Evolutionary conservation across 2,797 vertebrate genomes (phyloP), one percentile per base, ranked within the genome.

Genomic region (Taeniopygia guttata): DNA sequence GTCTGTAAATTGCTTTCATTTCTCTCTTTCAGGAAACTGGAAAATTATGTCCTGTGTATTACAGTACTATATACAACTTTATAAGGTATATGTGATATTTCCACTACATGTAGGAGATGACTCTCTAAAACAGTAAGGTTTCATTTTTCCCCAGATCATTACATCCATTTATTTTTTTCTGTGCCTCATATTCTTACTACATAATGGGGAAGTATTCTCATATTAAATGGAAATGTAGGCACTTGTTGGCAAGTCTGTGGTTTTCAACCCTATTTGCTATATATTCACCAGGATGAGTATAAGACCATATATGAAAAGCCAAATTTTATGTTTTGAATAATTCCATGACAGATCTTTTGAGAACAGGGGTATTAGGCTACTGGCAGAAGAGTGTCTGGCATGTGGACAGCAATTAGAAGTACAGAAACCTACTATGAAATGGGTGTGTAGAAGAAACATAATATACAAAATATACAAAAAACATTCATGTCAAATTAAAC

Each of bases 201-300:
- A 64, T 49, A 45, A 69, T 12, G 40, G 51, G 66, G 22, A 75
- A 54, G 5, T 54, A 30, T 63, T 80, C 38, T 58, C n/a, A 26
- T 77, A 85, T 81, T 95, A 93, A 94, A 90, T 82, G 70, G 36
- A 69, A 78, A 58, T 75, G 32, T 72, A 60, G 89, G 51, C 55
- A 45, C 20, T 42, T 87, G 58, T 82, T 80, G 63, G n/a, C 74
- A 90, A 78, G 66, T n/a, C 62, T 64, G 56, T 67, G 34, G 29
- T 78, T 94, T 89, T 87, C 62, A 88, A 55, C 54, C 17, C 11
- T 80, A 3, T 55, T 60, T 78, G 30, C 36, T 84, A 1, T 63
- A 25, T 67, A 49, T 82, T 67, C 46, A 46, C 60, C 5, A 4
- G 27, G 4, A 34, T 62, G 23, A 58, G 58, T 81, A 55, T 62